Conservation (phyloP, 2,797 vertebrate genomes). For the Sardinella longiceps region DNA sequence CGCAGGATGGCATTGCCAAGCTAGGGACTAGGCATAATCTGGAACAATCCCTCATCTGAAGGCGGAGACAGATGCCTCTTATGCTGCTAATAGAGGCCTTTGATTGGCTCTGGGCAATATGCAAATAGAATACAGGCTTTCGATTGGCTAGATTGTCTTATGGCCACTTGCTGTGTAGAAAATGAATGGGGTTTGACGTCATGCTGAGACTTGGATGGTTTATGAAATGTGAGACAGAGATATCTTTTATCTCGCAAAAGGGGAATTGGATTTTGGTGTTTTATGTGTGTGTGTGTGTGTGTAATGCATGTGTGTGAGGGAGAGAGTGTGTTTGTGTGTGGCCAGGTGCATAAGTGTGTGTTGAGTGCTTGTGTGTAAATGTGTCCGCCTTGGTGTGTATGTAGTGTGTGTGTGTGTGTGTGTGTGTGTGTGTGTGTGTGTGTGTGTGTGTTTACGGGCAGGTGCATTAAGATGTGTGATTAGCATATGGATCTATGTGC, state of each 20-base stretch:
- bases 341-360: background rate
- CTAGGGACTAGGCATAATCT: background rate
- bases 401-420: constrained; percentile 24
- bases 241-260: background rate
- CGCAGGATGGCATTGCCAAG: too few relatives aligned
- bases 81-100: too few relatives aligned
- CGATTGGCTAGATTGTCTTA: too few relatives aligned
- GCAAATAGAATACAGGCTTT: too few relatives aligned
- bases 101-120: too few relatives aligned
- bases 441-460: background rate
- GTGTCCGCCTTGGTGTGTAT: background rate
- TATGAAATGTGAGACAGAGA: too few relatives aligned
- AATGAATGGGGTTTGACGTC: too few relatives aligned
- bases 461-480: too few relatives aligned
- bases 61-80: too few relatives aligned
- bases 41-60: background rate
- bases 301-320: background rate
- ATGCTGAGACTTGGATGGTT: too few relatives aligned
- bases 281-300: background rate
- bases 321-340: background rate
- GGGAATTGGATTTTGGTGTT: background rate
- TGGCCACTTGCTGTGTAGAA: too few relatives aligned
- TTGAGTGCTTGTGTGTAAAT: constrained; percentile 25
- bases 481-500: too few relatives aligned
- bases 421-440: constrained; percentile 11